Evolutionary conservation across 2,113 vertebrate species (phyloP).

Genomic region (Mormyrus iriodes): DNA sequence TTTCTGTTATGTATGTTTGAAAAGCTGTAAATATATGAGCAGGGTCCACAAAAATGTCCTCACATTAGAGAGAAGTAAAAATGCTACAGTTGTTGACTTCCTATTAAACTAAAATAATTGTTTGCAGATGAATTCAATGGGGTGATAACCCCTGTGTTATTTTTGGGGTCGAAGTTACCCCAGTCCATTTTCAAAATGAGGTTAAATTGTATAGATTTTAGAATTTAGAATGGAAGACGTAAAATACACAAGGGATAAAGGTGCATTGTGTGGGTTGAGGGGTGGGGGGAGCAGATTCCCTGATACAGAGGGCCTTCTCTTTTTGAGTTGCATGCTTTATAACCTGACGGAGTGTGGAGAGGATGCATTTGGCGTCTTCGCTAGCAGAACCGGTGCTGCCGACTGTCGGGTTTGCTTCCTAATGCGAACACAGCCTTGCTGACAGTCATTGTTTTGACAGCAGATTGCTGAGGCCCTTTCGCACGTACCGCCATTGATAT

Average conservation of each 20-base stretch:
- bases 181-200: no score
- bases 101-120: not conserved
- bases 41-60: no score
- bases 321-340: not conserved
- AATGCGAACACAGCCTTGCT: not conserved
- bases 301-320: not conserved
- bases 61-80: not conserved
- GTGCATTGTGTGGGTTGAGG: not conserved
- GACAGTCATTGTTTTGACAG: not conserved
- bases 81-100: not conserved
- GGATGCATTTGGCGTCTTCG: not conserved
- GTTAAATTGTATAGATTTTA: no score
- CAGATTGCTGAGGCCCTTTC: not conserved
- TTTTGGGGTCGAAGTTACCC: no score
- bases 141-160: no score
- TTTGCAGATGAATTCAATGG: not conserved
- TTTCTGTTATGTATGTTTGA: not conserved
- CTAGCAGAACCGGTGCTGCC: not conserved
- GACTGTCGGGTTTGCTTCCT: no score
- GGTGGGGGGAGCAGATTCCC: not conserved
- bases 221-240: no score
- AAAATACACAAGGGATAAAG: no score
- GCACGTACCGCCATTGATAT: not conserved
- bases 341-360: not conserved
- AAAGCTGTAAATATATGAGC: not conserved